phyloP scores from a whole-genome alignment of 2,113 vertebrate species.

The Chauna torquata region DNA sequence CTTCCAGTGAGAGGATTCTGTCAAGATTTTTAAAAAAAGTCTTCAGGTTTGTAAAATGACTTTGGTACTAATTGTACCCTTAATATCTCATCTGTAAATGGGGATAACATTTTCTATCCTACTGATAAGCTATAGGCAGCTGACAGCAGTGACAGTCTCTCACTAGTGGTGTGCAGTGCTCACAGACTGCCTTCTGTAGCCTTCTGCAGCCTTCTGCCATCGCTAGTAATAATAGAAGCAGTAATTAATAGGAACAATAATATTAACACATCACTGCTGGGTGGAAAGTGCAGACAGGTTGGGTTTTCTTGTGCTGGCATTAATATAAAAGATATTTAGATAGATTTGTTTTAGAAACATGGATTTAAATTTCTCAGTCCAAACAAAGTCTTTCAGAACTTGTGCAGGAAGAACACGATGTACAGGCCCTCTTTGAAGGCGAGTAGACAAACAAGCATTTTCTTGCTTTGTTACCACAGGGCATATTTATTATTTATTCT shows the following conservation, averaged over 20 bases:
- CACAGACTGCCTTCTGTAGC: no score
- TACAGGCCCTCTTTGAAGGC: neutral
- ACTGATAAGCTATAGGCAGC: neutral
- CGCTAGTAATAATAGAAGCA: neutral
- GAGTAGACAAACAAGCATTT: neutral
- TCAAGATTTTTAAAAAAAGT: neutral
- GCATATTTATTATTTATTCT: slow-evolving; percentile 61
- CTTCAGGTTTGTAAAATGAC: neutral
- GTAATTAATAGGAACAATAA: neutral
- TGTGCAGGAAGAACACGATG: neutral
- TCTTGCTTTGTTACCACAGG: slow-evolving; percentile 26
- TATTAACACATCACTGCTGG: neutral
- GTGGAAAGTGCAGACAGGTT: neutral
- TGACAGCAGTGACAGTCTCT: neutral
- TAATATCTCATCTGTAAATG: neutral
- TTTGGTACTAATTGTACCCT: neutral
- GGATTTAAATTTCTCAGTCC: neutral
- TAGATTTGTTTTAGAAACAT: slow-evolving; percentile 40
- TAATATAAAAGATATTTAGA: slow-evolving; percentile 36
- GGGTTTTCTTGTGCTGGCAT: neutral
- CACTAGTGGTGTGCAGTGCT: neutral
- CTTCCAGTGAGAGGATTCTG: neutral
- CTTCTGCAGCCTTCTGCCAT: neutral
- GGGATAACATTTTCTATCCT: neutral
- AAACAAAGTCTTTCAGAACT: slow-evolving; percentile 11